Percentiles rank a stretch among this genome's conserved stretches.
Evolutionary conservation across 1,140 invertebrate species (phyloP).

Genomic region (Ridgeia piscesae): DNA sequence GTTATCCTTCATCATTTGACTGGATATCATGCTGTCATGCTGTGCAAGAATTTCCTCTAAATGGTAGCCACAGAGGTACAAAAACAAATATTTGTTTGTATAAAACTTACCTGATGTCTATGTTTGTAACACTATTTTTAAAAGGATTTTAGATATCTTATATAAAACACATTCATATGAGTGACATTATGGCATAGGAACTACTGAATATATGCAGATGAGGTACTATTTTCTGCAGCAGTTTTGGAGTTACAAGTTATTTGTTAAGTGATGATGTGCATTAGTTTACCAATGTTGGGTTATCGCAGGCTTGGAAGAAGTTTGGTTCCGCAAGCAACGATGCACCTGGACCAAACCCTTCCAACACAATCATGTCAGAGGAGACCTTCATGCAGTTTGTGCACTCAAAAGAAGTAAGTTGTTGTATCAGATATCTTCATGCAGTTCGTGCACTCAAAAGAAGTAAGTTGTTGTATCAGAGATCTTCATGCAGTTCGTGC

Average conservation of each 20-base stretch:
- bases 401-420: slow-evolving; percentile 56
- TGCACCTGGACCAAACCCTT: slow-evolving; percentile 91
- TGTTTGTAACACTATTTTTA: too few species aligned
- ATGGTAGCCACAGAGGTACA: too few species aligned
- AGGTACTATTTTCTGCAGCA: background rate
- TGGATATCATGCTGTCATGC: too few species aligned
- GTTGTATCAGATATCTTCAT: background rate
- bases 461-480: slow-evolving; percentile 42
- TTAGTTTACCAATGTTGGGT: slow-evolving; percentile 7
- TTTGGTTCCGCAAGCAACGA: slow-evolving; percentile 89
- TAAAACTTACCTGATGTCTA: too few species aligned
- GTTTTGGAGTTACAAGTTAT: background rate
- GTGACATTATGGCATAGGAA: background rate
- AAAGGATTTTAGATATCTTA: too few species aligned
- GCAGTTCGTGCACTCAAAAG: slow-evolving; percentile 43
- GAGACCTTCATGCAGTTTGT: slow-evolving; percentile 88
- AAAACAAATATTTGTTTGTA: too few species aligned
- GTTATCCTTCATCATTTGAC: too few species aligned
- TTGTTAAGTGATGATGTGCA: background rate
- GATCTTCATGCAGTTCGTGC: background rate
- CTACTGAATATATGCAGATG: background rate
- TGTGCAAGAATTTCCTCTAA: too few species aligned
- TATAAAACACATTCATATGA: too few species aligned
- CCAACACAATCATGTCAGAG: slow-evolving; percentile 93
- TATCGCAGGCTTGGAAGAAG: slow-evolving; percentile 77